phyloP scores from a whole-genome alignment of 2,113 vertebrate genomes.

The Baryphthengus martii region DNA sequence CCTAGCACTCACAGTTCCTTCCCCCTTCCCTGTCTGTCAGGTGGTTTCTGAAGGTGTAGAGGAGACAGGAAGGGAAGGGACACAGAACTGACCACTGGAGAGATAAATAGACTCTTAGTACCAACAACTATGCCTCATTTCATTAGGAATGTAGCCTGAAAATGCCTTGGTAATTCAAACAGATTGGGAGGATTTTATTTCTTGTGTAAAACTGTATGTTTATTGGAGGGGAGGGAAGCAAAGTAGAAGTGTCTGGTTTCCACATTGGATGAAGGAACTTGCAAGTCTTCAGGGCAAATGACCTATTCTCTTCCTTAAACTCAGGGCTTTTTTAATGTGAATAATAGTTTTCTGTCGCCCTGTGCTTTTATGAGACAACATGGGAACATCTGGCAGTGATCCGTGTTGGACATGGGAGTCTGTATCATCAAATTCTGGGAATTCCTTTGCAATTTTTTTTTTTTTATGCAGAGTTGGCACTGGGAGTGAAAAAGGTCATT shows the following conservation, averaged over 20 bases:
- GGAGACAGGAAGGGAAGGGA: background rate
- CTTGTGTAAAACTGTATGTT: background rate
- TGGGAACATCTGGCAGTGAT: background rate
- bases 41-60: background rate
- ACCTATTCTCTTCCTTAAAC: background rate
- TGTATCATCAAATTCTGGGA: background rate
- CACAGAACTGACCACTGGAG: background rate
- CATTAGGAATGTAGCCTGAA: background rate
- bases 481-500: constrained; percentile 37
- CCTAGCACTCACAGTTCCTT: background rate
- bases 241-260: background rate
- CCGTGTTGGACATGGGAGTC: background rate
- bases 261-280: background rate
- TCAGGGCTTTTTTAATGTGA: background rate
- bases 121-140: background rate
- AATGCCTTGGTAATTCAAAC: background rate
- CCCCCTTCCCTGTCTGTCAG: background rate
- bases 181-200: background rate
- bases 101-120: background rate
- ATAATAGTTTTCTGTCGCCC: background rate
- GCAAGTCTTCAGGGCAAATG: background rate
- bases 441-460: constrained; percentile 10
- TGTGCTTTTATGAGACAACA: background rate
- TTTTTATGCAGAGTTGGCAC: constrained; percentile 11
- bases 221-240: background rate